Evolutionary conservation across 2,797 vertebrate species (phyloP).

Genomic region (Halcyon badia): DNA sequence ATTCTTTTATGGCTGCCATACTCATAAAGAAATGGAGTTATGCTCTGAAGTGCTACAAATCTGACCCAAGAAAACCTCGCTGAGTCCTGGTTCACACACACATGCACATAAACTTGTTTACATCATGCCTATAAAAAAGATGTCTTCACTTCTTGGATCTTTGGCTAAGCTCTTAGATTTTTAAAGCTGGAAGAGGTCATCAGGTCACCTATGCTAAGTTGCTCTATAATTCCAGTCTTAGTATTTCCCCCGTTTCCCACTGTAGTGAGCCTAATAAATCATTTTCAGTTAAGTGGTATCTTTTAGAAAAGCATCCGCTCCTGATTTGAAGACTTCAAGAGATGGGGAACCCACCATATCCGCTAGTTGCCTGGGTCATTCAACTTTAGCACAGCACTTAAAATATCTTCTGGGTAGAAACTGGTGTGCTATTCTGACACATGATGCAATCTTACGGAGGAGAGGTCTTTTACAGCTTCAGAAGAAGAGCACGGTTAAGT

Average conservation of each 20-base stretch:
- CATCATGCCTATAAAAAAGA: slow-evolving; percentile 12
- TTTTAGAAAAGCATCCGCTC: not conserved
- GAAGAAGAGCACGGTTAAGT: not conserved
- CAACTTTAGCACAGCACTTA: not conserved
- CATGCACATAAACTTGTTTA: slow-evolving; percentile 35
- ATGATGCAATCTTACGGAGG: not conserved
- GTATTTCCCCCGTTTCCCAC: slow-evolving; percentile 25
- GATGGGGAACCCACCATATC: not conserved
- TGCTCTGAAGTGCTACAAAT: not conserved
- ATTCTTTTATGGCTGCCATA: not conserved
- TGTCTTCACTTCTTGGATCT: not conserved
- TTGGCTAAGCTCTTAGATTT: slow-evolving; percentile 28
- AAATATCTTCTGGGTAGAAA: not conserved
- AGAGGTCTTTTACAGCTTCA: not conserved
- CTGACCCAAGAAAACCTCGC: not conserved
- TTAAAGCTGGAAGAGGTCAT: slow-evolving; percentile 3
- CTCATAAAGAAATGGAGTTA: not conserved
- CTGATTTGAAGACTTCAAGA: not conserved
- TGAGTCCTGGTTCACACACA: not conserved
- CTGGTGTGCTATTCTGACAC: not conserved
- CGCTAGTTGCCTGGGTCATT: not conserved
- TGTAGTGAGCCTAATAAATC: not conserved
- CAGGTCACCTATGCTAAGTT: not conserved
- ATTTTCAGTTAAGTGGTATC: not conserved
- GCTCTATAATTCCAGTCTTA: not conserved